phyloP scores from a whole-genome alignment of 1,140 invertebrate genomes.

The Brachionus calyciflorus region DNA sequence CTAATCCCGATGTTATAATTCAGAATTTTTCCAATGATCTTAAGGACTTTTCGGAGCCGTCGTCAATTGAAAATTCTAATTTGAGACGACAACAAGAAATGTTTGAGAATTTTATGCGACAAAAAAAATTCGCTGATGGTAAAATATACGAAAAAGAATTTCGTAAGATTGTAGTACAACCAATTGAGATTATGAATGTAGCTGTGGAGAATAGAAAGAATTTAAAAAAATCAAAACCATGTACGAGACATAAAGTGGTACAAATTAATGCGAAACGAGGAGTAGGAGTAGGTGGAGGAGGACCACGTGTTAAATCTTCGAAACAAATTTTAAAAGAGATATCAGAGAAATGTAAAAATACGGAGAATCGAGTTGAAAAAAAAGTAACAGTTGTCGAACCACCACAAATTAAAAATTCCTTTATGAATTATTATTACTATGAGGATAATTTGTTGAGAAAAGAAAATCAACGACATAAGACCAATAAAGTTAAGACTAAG shows the following conservation, averaged over 20 bases:
- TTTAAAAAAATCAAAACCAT: neutral
- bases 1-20: constrained; percentile 3
- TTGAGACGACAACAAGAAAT: no score
- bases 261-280: neutral
- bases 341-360: neutral
- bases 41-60: neutral
- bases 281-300: no score
- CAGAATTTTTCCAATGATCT: constrained; percentile 19
- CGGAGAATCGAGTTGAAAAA: neutral
- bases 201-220: neutral
- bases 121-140: constrained; percentile 27
- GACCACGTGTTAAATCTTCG: constrained; percentile 1
- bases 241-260: neutral
- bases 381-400: neutral
- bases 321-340: constrained; percentile 29
- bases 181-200: neutral
- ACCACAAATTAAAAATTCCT: constrained; percentile 7
- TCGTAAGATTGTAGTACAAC: neutral
- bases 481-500: neutral
- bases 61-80: constrained; percentile 5
- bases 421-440: constrained; percentile 19
- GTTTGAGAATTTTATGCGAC: no score
- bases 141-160: constrained; percentile 12
- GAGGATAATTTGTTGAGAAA: constrained; percentile 20
- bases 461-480: neutral